Evolutionary conservation across 2,797 vertebrate species (phyloP), one percentile per base, ranked within the genome.

Genomic region (Hemitrygon akajei): DNA sequence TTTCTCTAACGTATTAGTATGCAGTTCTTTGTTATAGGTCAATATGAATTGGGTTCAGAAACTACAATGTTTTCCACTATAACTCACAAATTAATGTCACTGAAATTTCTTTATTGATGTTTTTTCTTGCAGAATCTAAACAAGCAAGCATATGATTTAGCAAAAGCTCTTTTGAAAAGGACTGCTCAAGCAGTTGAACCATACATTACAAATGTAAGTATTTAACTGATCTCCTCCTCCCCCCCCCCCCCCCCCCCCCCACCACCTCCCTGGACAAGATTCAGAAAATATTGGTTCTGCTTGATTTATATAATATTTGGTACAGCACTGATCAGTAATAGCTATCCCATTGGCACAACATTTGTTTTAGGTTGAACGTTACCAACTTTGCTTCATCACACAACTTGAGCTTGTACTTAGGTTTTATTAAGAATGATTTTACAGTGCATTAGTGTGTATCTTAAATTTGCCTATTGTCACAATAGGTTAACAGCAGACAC

Each of bases 101-200:
- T 76, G 75, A 82, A 47, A 9, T 94, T 93, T 63, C 10, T 22
- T 63, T 4, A 0, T 30, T 56, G 20, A 34, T 89, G 12, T 47
- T 92, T 76, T 76, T 30, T 86, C 91, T 96, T 96, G 79, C 95
- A 99, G 99, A 99, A 99, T 96, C 96, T 99, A 95, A 99, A 99
- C 95, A 99, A 99, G 95, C 99, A 99, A 97, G 99, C 98, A 0
- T 99, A 99, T 94, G 99, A 99, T 95, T 95, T 99, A 96, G 98
- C 99, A 94, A 99, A 99, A 95, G 98, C 99, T 94, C 96, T 99
- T 94, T 96, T 99, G 95, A 99, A 99, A 97, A 98, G 98, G 96
- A 99, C 99, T 0, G 98, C 98, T 0, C 98, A 99, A 96, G 98
- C 98, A 81, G 99, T 99, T 94, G 99, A 99, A 94, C 98, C 99